Evolutionary conservation across 2,113 vertebrate species (phyloP).

Genomic region (Cathartes aura): DNA sequence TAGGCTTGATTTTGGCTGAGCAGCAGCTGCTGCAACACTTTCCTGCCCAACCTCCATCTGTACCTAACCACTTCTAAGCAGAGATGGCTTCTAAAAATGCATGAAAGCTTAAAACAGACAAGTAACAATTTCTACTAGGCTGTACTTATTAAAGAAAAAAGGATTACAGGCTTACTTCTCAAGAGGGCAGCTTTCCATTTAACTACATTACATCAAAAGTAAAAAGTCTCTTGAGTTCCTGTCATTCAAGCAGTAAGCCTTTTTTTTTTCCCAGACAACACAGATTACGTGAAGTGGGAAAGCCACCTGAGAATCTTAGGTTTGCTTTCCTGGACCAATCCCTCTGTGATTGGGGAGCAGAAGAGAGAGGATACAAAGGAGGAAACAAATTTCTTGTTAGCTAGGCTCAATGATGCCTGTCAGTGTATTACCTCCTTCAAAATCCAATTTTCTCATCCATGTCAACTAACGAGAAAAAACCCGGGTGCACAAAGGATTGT

Average conservation of each 20-base stretch:
- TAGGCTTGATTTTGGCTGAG: neutral
- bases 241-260: neutral
- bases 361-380: neutral
- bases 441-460: neutral
- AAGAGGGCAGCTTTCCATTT: neutral
- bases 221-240: constrained; percentile 5
- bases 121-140: neutral
- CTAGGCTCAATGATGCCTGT: neutral
- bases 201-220: neutral
- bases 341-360: neutral
- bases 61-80: neutral
- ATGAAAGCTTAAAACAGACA: neutral
- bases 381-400: neutral
- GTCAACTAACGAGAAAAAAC: neutral
- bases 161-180: constrained; percentile 27
- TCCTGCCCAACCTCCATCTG: neutral
- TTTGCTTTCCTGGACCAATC: neutral
- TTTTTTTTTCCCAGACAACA: neutral
- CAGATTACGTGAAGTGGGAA: neutral
- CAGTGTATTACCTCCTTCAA: neutral
- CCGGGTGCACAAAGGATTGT: neutral
- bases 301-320: neutral
- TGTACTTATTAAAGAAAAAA: neutral
- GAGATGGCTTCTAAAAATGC: neutral
- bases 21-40: neutral